Percentiles rank a stretch among this genome's conserved stretches.
These are phyloP conservation scores for Ditylenchus weischeri DNA, from an alignment of 2,888 invertebrate genomes.

Conservation along the genomic window DNA sequence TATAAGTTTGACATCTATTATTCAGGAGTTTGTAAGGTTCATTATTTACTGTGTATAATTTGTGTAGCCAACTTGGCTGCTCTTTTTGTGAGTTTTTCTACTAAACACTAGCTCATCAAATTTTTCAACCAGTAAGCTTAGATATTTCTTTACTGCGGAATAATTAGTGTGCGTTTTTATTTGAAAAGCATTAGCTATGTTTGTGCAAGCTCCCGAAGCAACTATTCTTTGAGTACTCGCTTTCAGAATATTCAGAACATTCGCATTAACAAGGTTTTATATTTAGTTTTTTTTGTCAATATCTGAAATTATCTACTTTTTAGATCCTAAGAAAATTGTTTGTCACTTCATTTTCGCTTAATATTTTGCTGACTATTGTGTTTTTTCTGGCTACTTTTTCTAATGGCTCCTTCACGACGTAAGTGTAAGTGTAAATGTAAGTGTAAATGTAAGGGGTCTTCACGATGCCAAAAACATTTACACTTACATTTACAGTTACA, in stretches of 20 bases:
- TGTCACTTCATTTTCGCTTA: not conserved
- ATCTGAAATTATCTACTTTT: not conserved
- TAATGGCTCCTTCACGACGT: too few relatives aligned
- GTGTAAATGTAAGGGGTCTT: too few relatives aligned
- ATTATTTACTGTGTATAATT: too few relatives aligned
- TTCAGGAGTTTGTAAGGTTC: too few relatives aligned
- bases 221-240: slow-evolving; percentile 1
- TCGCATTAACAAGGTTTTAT: not conserved
- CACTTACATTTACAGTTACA: too few relatives aligned
- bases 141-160: not conserved
- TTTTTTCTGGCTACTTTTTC: not conserved
- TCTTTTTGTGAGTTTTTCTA: too few relatives aligned
- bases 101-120: too few relatives aligned
- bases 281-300: not conserved
- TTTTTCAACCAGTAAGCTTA: not conserved
- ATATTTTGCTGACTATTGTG: not conserved
- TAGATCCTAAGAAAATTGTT: not conserved
- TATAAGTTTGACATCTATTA: too few relatives aligned
- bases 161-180: not conserved
- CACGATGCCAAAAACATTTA: too few relatives aligned
- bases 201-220: not conserved
- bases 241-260: slow-evolving; percentile 7
- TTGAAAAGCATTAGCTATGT: not conserved
- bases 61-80: too few relatives aligned
- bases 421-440: too few relatives aligned